phyloP scores from a whole-genome alignment of 2,797 vertebrate species.

The Pipistrellus kuhlii region DNA sequence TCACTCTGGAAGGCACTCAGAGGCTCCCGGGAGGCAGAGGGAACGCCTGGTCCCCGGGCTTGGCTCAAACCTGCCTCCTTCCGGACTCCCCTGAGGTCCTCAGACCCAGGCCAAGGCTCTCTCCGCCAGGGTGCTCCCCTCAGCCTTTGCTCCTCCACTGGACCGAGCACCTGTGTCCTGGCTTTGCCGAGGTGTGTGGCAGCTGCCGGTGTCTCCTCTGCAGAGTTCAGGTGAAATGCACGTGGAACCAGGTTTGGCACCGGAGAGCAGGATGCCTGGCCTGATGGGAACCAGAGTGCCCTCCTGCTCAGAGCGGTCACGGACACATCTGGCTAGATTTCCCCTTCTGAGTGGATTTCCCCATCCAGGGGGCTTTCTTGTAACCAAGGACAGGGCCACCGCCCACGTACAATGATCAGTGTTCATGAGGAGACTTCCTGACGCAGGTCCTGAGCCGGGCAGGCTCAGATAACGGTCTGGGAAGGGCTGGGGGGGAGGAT shows the following conservation, averaged over 20 bases:
- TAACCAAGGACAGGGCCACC: not conserved
- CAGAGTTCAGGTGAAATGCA: not conserved
- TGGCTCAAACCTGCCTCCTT: not conserved
- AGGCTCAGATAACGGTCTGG: not conserved
- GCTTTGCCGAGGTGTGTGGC: not conserved
- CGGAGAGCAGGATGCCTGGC: not conserved
- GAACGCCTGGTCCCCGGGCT: rapidly evolving
- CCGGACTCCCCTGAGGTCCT: not conserved
- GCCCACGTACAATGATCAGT: too few relatives aligned
- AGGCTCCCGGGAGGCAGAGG: not conserved
- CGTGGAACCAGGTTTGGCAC: not conserved
- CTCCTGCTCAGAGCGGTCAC: not conserved
- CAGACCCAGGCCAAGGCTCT: not conserved
- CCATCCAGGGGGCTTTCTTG: not conserved
- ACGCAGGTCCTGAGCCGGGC: not conserved
- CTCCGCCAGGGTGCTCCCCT: not conserved
- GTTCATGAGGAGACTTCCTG: not conserved
- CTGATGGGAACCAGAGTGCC: not conserved
- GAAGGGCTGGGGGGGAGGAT: not conserved
- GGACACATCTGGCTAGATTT: not conserved
- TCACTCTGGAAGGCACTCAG: not conserved
- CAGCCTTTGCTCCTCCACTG: not conserved
- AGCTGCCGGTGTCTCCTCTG: not conserved
- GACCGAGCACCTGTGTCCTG: not conserved
- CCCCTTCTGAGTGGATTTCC: not conserved